These are phyloP conservation scores for Diaprepes abbreviatus DNA, from an alignment of 2,888 invertebrate species.

Conservation along the genomic window DNA sequence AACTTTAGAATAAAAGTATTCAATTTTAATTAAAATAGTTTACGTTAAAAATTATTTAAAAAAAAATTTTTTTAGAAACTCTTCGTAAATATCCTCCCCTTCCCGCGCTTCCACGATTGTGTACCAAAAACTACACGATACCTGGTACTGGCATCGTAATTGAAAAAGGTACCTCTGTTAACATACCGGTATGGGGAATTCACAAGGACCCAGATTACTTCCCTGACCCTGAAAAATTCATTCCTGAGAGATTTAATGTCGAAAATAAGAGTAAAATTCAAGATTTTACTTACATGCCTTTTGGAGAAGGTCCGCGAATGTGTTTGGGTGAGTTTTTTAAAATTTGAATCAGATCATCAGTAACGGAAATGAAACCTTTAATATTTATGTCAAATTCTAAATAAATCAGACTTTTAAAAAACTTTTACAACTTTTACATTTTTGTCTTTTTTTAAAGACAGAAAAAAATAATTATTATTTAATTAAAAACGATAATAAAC, in stretches of 20 bases:
- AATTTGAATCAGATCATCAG: too few relatives aligned
- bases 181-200: slow-evolving; percentile 55
- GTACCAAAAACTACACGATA: slow-evolving; percentile 23
- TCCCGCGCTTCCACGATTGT: slow-evolving; percentile 2
- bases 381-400: too few relatives aligned
- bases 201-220: slow-evolving; percentile 62
- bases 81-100: slow-evolving; percentile 27
- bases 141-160: slow-evolving; percentile 5
- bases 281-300: neutral
- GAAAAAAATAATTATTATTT: too few relatives aligned
- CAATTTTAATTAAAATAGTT: too few relatives aligned
- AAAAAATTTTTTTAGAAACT: slow-evolving; percentile 12
- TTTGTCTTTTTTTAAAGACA: too few relatives aligned
- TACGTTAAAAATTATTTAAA: neutral
- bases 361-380: too few relatives aligned
- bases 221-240: slow-evolving; percentile 64
- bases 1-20: too few relatives aligned
- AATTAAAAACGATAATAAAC: too few relatives aligned
- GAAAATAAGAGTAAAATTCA: slow-evolving; percentile 21
- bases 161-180: slow-evolving; percentile 14
- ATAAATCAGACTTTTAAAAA: too few relatives aligned
- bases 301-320: slow-evolving; percentile 11
- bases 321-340: too few relatives aligned
- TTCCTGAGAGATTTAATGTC: slow-evolving; percentile 63
- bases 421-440: too few relatives aligned